Conservation (phyloP, 2,113 vertebrate species). For the Marmota monax region DNA sequence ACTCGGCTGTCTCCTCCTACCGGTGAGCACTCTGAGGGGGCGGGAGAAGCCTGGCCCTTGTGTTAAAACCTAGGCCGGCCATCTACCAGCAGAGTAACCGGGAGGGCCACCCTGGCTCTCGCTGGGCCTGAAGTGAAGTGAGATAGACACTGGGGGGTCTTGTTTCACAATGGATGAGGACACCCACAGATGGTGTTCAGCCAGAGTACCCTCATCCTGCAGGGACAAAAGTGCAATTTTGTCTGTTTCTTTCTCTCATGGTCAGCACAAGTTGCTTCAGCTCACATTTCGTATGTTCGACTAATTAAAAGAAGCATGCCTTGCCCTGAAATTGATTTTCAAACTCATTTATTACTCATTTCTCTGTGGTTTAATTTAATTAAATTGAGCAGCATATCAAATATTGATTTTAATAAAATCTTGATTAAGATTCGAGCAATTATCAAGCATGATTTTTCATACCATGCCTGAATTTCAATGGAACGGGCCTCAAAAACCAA, state of each 20-base stretch:
- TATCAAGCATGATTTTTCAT: constrained; percentile 74
- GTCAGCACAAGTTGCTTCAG: constrained; percentile 13
- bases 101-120: not conserved
- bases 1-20: not conserved
- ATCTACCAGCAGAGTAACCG: not conserved
- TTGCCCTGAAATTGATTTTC: constrained; percentile 76
- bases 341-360: constrained; percentile 77
- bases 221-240: not conserved
- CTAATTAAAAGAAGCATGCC: constrained; percentile 76
- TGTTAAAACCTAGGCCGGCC: not conserved
- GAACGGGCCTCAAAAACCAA: constrained; percentile 81
- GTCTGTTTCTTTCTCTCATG: not conserved
- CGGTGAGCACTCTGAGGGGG: not conserved
- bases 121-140: not conserved
- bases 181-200: not conserved
- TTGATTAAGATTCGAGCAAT: constrained; percentile 78
- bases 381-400: constrained; percentile 82
- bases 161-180: not conserved
- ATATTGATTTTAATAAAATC: constrained; percentile 84
- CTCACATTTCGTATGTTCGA: constrained; percentile 57
- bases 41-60: not conserved
- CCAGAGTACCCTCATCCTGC: fast-evolving
- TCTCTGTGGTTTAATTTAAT: constrained; percentile 79
- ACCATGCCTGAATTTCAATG: constrained; percentile 79
- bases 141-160: not conserved